phyloP scores from a whole-genome alignment of 2,797 vertebrate genomes.

The Heliangelus exortis region DNA sequence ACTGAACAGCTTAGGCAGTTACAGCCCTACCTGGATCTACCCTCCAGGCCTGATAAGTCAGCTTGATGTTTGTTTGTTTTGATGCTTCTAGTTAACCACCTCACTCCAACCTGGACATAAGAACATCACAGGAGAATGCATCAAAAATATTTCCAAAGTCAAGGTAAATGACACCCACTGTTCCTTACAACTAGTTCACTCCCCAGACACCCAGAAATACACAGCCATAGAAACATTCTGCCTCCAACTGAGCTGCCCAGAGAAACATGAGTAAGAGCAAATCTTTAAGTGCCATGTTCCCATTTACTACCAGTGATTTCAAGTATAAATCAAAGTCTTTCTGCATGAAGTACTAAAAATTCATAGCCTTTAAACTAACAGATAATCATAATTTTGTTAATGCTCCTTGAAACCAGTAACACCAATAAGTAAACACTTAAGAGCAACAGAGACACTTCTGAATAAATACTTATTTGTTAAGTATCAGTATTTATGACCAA shows the following conservation, averaged over 20 bases:
- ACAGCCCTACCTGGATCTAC: not conserved
- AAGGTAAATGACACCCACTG: not conserved
- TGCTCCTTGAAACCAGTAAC: conserved; percentile 19
- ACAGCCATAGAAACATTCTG: not conserved
- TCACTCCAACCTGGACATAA: not conserved
- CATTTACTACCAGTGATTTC: not conserved
- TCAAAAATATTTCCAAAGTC: not conserved
- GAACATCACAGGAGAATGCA: not conserved
- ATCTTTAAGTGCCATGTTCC: not conserved
- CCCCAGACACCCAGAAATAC: not conserved
- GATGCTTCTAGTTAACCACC: not conserved
- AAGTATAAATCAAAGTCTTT: conserved; percentile 30
- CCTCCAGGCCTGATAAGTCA: not conserved
- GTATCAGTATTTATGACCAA: conserved; percentile 11
- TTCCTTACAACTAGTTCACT: not conserved
- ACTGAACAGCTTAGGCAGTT: not conserved
- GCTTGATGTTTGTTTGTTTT: not conserved
- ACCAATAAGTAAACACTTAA: conserved; percentile 22
- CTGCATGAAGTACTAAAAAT: conserved; percentile 12
- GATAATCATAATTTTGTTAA: conserved; percentile 7
- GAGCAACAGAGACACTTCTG: not conserved
- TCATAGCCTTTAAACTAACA: conserved; percentile 24
- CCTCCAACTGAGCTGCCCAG: not conserved
- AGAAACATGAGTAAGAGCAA: not conserved
- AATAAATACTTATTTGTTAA: conserved; percentile 25